phyloP scores from a whole-genome alignment of 1,140 invertebrate genomes.

The Hypsibius dujardini region DNA sequence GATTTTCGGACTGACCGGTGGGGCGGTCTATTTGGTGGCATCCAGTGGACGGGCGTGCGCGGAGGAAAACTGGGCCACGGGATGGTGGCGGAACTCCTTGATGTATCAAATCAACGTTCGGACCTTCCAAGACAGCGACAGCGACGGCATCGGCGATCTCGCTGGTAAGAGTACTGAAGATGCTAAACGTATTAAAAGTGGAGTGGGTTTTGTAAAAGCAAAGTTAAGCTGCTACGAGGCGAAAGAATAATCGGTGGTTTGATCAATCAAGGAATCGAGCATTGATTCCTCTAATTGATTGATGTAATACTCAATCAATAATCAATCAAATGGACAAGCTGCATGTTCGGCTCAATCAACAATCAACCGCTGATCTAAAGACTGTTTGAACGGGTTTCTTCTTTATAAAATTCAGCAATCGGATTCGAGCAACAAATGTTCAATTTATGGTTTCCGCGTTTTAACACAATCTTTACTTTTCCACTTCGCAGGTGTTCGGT shows the following conservation, averaged over 20 bases:
- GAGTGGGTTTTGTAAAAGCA: neutral
- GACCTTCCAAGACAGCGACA: constrained; percentile 1
- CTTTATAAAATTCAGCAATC: neutral
- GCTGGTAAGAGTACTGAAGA: neutral
- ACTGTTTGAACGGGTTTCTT: neutral
- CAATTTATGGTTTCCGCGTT: neutral
- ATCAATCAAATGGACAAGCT: neutral
- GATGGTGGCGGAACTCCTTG: neutral
- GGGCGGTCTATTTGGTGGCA: neutral
- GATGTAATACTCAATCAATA: neutral
- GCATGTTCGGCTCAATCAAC: neutral
- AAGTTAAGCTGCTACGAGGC: neutral
- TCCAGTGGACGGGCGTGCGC: neutral
- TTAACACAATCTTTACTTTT: neutral
- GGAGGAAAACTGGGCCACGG: neutral
- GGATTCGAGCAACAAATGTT: neutral
- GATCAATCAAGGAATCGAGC: neutral
- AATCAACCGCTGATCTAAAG: neutral
- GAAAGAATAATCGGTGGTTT: neutral
- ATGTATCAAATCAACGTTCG: neutral
- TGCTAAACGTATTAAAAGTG: neutral
- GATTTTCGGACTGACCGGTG: neutral
- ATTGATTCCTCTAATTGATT: neutral
- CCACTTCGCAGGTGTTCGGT: neutral
- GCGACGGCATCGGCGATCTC: constrained; percentile 4